Conservation (phyloP, 2,888 invertebrate genomes). For the Thyatira batis region DNA sequence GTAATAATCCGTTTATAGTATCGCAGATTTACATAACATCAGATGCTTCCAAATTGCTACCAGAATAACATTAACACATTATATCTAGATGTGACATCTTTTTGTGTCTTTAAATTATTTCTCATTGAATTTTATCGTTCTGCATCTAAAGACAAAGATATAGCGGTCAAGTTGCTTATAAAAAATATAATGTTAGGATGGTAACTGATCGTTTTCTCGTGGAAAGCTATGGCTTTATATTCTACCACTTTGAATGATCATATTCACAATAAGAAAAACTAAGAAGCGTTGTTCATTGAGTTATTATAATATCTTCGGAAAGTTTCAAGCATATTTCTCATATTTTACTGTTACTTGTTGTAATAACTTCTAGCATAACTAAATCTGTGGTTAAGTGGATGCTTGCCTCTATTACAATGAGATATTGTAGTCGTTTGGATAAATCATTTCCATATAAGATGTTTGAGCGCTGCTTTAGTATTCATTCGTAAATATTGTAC, state of each 20-base stretch:
- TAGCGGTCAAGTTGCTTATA: too few relatives aligned
- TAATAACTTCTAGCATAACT: neutral
- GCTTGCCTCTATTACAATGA: neutral
- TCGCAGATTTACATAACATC: constrained; percentile 23
- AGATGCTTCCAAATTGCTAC: constrained; percentile 20
- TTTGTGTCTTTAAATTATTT: neutral
- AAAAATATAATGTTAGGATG: too few relatives aligned
- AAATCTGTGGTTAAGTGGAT: neutral
- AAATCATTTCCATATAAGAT: constrained; percentile 1
- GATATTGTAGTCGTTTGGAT: neutral
- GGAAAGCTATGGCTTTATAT: too few relatives aligned
- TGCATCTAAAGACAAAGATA: too few relatives aligned
- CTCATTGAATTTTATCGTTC: too few relatives aligned
- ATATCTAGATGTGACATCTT: neutral
- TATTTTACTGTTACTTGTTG: neutral
- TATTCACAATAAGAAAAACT: too few relatives aligned
- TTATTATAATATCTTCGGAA: too few relatives aligned
- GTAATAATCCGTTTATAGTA: constrained; percentile 27
- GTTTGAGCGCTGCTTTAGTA: neutral
- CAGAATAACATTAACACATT: constrained; percentile 19
- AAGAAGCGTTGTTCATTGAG: too few relatives aligned
- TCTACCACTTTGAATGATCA: too few relatives aligned
- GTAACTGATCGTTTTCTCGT: too few relatives aligned
- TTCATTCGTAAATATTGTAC: neutral
- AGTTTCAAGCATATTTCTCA: too few relatives aligned